Conservation (phyloP, 2,113 vertebrate genomes). For the Sterrhoptilus dennistouni region DNA sequence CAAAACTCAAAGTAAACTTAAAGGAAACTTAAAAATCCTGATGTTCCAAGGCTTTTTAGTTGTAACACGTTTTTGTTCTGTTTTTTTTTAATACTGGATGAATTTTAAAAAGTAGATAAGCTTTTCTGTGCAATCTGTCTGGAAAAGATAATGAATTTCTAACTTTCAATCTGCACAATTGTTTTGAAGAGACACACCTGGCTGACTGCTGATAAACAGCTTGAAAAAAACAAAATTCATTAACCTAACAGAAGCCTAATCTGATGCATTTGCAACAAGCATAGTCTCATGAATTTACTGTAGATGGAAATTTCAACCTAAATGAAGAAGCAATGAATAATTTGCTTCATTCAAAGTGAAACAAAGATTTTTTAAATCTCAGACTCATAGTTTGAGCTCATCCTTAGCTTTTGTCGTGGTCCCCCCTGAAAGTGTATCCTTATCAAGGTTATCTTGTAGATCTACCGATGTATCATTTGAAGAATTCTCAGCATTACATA, state of each 20-base stretch:
- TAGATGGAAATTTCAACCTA: conserved; percentile 5
- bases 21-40: not conserved
- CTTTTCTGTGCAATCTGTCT: not conserved
- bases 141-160: not conserved
- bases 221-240: conserved; percentile 10
- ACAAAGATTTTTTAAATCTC: not conserved
- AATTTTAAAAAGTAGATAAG: not conserved
- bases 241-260: conserved; percentile 8
- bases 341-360: conserved; percentile 13
- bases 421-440: not conserved
- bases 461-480: not conserved
- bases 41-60: not conserved
- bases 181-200: conserved; percentile 40
- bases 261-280: conserved; percentile 22
- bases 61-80: not conserved
- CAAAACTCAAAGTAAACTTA: not conserved
- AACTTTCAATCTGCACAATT: not conserved
- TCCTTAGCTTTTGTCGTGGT: conserved; percentile 3
- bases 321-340: conserved; percentile 7
- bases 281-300: not conserved
- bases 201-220: conserved; percentile 29
- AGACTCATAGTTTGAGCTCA: conserved; percentile 8
- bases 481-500: not conserved
- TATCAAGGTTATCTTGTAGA: not conserved
- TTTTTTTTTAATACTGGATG: not conserved